These are phyloP conservation scores for Zaprionus obscuricornis DNA, from an alignment of 2,888 invertebrate genomes.

Conservation along the genomic window DNA sequence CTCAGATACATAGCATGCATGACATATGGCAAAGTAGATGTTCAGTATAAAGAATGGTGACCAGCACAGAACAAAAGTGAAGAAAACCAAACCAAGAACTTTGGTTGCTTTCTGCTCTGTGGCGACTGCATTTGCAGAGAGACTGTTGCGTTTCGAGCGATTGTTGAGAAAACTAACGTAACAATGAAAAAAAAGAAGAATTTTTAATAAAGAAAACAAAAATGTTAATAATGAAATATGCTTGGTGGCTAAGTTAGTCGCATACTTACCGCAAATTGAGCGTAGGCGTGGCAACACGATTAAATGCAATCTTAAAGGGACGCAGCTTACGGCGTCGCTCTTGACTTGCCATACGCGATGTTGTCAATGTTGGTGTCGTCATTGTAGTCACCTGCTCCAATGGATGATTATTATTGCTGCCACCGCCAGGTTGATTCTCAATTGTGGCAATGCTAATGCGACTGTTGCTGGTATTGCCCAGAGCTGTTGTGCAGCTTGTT, in stretches of 20 bases:
- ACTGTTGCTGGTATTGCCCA: slow-evolving; percentile 80
- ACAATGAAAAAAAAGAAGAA: slow-evolving; percentile 1
- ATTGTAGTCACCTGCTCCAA: slow-evolving; percentile 64
- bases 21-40: slow-evolving; percentile 93
- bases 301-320: slow-evolving; percentile 86
- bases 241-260: background rate
- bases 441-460: slow-evolving; percentile 57
- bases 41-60: slow-evolving; percentile 95
- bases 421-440: slow-evolving; percentile 38
- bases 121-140: slow-evolving; percentile 92
- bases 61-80: slow-evolving; percentile 96
- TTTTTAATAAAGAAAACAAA: background rate
- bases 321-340: slow-evolving; percentile 86
- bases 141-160: slow-evolving; percentile 88
- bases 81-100: slow-evolving; percentile 93
- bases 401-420: slow-evolving; percentile 44
- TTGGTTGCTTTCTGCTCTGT: slow-evolving; percentile 98
- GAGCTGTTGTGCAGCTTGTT: slow-evolving; percentile 71
- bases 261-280: slow-evolving; percentile 85
- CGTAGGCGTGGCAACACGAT: slow-evolving; percentile 86
- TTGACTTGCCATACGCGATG: slow-evolving; percentile 86
- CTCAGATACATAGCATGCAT: slow-evolving; percentile 90
- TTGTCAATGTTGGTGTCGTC: slow-evolving; percentile 86
- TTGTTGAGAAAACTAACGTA: slow-evolving; percentile 87
- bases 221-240: background rate